Conservation (phyloP, 2,113 vertebrate species). For the Corythornis cristatus region DNA sequence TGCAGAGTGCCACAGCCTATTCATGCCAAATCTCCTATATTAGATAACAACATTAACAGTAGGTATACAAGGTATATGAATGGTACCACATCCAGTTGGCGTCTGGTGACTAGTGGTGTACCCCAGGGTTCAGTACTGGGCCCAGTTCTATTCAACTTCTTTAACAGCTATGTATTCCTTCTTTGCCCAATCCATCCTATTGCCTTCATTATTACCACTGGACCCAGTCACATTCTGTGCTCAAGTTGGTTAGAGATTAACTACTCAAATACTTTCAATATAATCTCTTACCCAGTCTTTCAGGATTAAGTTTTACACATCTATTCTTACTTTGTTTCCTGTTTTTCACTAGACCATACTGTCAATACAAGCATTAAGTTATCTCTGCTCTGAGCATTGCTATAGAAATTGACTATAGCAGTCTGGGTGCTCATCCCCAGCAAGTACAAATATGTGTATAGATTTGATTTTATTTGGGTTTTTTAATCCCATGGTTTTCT, state of each 20-base stretch:
- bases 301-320: neutral
- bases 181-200: neutral
- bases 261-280: neutral
- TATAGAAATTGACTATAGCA: neutral
- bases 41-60: no score
- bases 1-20: no score
- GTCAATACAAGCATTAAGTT: rapidly evolving
- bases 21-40: no score
- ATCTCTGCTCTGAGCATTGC: neutral
- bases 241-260: neutral
- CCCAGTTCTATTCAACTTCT: no score
- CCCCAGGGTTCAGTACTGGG: no score
- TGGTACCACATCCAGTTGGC: no score
- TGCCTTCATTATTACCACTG: neutral
- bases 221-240: neutral
- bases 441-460: neutral
- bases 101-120: no score
- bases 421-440: neutral
- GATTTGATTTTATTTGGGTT: neutral
- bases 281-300: neutral
- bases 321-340: neutral
- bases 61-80: no score
- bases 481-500: neutral
- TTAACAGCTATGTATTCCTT: neutral
- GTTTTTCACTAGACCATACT: neutral